These are phyloP conservation scores for Chromobotia macracanthus DNA, from an alignment of 2,797 vertebrate genomes.

Conservation along the genomic window DNA sequence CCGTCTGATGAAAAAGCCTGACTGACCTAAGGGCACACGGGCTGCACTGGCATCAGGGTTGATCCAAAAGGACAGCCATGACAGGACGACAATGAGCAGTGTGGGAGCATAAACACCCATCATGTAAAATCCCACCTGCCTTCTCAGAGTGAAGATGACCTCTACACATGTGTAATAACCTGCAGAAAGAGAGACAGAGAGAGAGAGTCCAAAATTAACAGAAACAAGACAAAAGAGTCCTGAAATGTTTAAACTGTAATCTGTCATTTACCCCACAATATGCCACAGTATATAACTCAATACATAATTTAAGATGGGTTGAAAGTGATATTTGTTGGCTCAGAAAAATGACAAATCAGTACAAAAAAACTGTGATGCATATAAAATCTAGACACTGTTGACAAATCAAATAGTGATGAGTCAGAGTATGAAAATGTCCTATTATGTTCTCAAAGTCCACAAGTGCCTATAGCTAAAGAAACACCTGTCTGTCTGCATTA, in stretches of 20 bases:
- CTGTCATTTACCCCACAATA: not conserved
- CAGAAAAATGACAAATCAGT: too few species aligned
- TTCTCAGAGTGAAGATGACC: conserved; percentile 92
- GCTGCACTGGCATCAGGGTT: conserved; percentile 97
- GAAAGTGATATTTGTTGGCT: not conserved
- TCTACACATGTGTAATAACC: conserved; percentile 97
- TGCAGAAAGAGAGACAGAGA: conserved; percentile 57
- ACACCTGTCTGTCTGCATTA: not conserved
- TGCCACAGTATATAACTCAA: too few species aligned
- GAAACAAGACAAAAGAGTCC: not conserved
- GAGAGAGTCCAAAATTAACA: not conserved
- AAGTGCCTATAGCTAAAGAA: not conserved
- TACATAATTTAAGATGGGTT: not conserved
- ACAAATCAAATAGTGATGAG: not conserved
- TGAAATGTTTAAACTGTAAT: not conserved
- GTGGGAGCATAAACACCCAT: conserved; percentile 98
- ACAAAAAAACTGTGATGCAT: not conserved
- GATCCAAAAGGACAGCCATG: conserved; percentile 98
- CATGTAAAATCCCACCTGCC: conserved; percentile 97
- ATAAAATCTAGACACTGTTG: not conserved
- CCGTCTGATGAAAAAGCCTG: not conserved
- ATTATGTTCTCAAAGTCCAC: not conserved
- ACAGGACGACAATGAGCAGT: conserved; percentile 91
- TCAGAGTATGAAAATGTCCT: not conserved
- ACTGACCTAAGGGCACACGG: conserved; percentile 91